A percentile compares a stretch with the other conserved stretches of the same genome.
Conservation (phyloP, 2,113 vertebrate species). For the Junco hyemalis region DNA sequence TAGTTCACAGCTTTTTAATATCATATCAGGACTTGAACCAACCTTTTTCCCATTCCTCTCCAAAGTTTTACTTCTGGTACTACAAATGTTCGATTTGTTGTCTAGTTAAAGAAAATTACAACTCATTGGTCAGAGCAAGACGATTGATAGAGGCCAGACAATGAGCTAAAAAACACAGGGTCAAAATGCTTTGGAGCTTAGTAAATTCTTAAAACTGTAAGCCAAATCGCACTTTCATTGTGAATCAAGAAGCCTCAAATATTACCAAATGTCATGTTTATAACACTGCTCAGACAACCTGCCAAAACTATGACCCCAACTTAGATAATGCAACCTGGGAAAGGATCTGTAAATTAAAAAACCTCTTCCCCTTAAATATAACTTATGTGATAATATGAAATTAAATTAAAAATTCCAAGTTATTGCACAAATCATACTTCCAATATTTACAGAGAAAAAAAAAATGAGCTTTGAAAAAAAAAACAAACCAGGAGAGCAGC, state of each 20-base stretch:
- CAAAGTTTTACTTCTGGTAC: constrained; percentile 69
- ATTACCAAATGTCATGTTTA: constrained; percentile 60
- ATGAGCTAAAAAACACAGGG: constrained; percentile 49
- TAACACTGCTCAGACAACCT: constrained; percentile 69
- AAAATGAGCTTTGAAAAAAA: constrained; percentile 57
- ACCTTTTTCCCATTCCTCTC: constrained; percentile 6
- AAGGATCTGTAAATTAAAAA: constrained; percentile 87
- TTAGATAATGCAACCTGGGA: constrained; percentile 83
- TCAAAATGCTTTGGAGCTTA: constrained; percentile 41
- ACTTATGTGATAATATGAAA: constrained; percentile 83
- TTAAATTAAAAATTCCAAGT: constrained; percentile 90
- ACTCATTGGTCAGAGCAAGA: constrained; percentile 59
- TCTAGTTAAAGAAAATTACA: constrained; percentile 66
- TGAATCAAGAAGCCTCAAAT: constrained; percentile 60
- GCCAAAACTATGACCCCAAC: constrained; percentile 77
- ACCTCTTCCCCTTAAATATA: constrained; percentile 81
- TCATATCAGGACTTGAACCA: constrained; percentile 28
- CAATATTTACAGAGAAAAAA: constrained; percentile 81
- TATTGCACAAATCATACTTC: constrained; percentile 94
- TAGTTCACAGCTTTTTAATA: constrained; percentile 37
- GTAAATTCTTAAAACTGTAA: constrained; percentile 18
- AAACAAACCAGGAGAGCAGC: constrained; percentile 1
- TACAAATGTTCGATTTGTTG: constrained; percentile 68
- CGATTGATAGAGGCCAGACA: constrained; percentile 43
- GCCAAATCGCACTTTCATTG: constrained; percentile 27